Evolutionary conservation across 2,797 vertebrate species (phyloP).

Genomic region (Sebastes elongatus): DNA sequence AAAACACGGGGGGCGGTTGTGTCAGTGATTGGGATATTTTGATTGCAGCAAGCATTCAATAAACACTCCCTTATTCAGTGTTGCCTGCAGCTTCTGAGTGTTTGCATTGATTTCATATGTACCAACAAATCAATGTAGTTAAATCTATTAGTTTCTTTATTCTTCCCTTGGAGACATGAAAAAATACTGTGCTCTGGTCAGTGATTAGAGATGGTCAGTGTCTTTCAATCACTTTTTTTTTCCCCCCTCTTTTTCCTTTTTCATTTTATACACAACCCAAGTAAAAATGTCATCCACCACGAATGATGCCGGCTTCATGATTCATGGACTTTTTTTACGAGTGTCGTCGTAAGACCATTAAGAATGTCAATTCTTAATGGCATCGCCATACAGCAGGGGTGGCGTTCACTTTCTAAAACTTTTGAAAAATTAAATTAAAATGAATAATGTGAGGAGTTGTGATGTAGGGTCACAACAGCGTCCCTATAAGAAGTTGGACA

Average conservation of each 20-base stretch:
- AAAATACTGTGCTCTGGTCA: neutral
- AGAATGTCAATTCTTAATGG: constrained; percentile 3
- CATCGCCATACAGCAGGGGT: neutral
- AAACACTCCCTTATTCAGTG: neutral
- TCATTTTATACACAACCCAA: neutral
- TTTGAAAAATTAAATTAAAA: constrained; percentile 23
- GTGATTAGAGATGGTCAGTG: neutral
- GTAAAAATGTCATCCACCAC: constrained; percentile 29
- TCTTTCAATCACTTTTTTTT: neutral
- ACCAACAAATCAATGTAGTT: constrained; percentile 12
- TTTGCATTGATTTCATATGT: constrained; percentile 9
- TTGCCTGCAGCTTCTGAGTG: neutral
- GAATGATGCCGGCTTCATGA: neutral
- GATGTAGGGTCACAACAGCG: neutral
- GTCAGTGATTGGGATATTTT: constrained; percentile 15
- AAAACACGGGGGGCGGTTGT: constrained; percentile 5
- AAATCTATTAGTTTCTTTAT: neutral
- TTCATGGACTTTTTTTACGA: constrained; percentile 21
- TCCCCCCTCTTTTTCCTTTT: neutral
- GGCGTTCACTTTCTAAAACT: neutral
- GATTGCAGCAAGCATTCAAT: constrained; percentile 16
- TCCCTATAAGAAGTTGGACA: neutral
- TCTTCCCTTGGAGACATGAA: neutral
- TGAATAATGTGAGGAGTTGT: constrained; percentile 5
- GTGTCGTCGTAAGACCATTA: neutral